These are phyloP conservation scores for Tylochromis polylepis DNA, from an alignment of 2,113 vertebrate genomes.

Conservation along the genomic window DNA sequence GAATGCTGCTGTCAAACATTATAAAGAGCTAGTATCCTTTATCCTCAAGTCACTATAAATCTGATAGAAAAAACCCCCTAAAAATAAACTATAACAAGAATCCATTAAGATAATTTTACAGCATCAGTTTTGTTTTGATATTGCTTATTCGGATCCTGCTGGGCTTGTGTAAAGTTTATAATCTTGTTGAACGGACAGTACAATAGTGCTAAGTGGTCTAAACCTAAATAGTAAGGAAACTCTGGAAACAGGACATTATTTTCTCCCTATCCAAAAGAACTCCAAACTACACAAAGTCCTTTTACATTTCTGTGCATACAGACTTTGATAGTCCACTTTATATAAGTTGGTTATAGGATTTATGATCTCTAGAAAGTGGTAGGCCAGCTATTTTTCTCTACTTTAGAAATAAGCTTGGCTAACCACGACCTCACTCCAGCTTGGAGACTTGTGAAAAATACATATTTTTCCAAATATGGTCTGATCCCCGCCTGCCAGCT, in stretches of 20 bases:
- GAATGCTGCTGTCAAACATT: not conserved
- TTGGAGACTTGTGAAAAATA: not conserved
- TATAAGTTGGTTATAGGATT: not conserved
- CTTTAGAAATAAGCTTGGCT: not conserved
- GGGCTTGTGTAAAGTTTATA: not conserved
- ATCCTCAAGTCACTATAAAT: slow-evolving; percentile 17
- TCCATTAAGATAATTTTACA: not conserved
- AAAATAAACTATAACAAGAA: not conserved
- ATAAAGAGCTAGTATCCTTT: slow-evolving; percentile 7
- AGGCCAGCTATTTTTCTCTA: not conserved
- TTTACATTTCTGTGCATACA: not conserved
- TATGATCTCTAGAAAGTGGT: not conserved
- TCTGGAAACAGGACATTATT: not conserved
- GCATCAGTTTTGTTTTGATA: not conserved
- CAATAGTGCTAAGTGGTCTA: not conserved
- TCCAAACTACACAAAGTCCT: too few species aligned
- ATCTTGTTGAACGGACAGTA: not conserved
- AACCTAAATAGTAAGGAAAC: not conserved
- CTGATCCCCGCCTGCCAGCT: too few species aligned
- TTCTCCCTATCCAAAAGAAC: not conserved
- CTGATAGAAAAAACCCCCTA: not conserved
- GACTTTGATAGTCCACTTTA: not conserved
- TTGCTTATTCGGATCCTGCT: not conserved
- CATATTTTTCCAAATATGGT: not conserved
- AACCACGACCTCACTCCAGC: not conserved